Conservation (phyloP, 1,140 invertebrate species). For the Drosophila orosa region DNA sequence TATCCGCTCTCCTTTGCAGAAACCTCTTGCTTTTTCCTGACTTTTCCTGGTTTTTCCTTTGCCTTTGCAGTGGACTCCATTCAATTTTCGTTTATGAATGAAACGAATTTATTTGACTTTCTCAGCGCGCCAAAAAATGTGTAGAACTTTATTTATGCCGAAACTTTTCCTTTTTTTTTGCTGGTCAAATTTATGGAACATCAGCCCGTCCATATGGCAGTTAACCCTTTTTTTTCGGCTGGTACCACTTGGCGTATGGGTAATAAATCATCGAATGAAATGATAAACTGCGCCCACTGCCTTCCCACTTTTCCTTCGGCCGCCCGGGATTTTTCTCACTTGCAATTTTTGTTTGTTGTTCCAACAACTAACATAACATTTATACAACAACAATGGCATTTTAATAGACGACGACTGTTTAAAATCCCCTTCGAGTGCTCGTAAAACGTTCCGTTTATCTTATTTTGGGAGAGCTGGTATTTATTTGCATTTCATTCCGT, state of each 20-base stretch:
- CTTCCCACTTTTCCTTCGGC: not conserved
- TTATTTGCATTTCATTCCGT: slow-evolving; percentile 45
- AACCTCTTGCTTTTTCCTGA: slow-evolving; percentile 26
- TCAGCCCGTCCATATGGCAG: slow-evolving; percentile 36
- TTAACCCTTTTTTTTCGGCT: slow-evolving; percentile 44
- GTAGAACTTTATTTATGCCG: slow-evolving; percentile 26
- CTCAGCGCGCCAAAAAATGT: slow-evolving; percentile 26
- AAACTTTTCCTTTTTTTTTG: slow-evolving; percentile 17
- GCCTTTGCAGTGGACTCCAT: slow-evolving; percentile 44
- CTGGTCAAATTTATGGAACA: slow-evolving; percentile 32
- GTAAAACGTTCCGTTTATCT: slow-evolving; percentile 72
- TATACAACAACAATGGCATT: slow-evolving; percentile 34
- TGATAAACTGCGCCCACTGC: slow-evolving; percentile 65
- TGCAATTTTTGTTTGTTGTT: slow-evolving; percentile 19
- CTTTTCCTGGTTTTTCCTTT: slow-evolving; percentile 24
- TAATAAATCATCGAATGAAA: slow-evolving; percentile 71
- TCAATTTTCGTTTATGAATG: slow-evolving; percentile 67
- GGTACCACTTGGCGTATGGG: slow-evolving; percentile 44
- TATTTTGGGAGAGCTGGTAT: slow-evolving; percentile 24
- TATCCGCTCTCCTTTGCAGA: slow-evolving; percentile 35
- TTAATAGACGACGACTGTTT: slow-evolving; percentile 63
- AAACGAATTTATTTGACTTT: slow-evolving; percentile 28
- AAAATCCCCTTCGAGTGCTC: slow-evolving; percentile 69
- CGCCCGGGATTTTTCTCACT: slow-evolving; percentile 8
- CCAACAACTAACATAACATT: not conserved